Evolutionary conservation across 2,113 vertebrate genomes (phyloP).

Genomic region (Osmerus eperlanus): DNA sequence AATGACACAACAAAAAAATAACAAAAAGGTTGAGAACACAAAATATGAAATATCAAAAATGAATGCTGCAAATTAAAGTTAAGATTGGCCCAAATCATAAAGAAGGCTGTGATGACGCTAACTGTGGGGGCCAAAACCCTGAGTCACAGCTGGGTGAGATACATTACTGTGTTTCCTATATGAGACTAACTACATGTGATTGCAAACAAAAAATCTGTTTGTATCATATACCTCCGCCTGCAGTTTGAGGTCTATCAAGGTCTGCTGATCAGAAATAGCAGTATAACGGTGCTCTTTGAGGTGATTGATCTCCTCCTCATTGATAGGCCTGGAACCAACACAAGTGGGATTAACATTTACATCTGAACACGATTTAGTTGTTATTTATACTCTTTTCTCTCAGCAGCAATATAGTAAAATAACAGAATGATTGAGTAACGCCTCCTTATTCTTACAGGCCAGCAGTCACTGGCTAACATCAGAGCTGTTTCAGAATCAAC

Average conservation of each 20-base stretch:
- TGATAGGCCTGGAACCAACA: conserved; percentile 78
- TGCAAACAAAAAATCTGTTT: not conserved
- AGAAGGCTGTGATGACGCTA: conserved; percentile 13
- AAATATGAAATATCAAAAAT: conserved; percentile 58
- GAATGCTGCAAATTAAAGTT: conserved; percentile 47
- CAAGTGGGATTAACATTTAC: not conserved
- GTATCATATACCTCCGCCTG: conserved; percentile 78
- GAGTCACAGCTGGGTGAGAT: not conserved
- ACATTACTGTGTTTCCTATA: not conserved
- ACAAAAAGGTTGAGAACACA: conserved; percentile 60
- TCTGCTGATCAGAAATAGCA: conserved; percentile 87
- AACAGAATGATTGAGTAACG: too few species aligned
- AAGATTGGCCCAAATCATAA: conserved; percentile 27
- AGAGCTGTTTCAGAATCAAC: too few species aligned
- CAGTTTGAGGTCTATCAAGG: conserved; percentile 80
- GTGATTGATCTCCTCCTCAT: conserved; percentile 88
- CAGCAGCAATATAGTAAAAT: too few species aligned
- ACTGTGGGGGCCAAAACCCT: too few species aligned
- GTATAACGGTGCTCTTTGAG: conserved; percentile 84
- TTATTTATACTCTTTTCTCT: too few species aligned
- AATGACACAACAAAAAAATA: conserved; percentile 82
- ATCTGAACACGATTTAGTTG: not conserved
- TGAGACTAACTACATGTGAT: not conserved
- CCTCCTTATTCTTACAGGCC: too few species aligned
- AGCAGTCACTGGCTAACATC: too few species aligned